Evolutionary conservation across 2,888 invertebrate genomes (phyloP).

Genomic region (Xestia c-nigrum): DNA sequence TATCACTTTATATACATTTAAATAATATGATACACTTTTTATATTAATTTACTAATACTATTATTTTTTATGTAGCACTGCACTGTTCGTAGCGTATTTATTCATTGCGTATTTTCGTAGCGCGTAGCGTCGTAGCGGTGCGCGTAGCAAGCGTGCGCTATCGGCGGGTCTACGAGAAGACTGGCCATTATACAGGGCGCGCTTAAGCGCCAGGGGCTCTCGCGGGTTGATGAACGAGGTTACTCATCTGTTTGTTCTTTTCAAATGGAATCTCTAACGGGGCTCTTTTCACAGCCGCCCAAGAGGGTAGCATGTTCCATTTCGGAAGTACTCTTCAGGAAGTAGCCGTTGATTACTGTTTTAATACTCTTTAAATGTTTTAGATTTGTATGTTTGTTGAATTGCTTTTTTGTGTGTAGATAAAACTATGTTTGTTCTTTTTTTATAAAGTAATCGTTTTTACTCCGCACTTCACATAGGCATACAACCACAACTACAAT

Average conservation of each 20-base stretch:
- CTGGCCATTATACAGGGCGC: slow-evolving; percentile 69
- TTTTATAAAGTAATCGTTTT: background rate
- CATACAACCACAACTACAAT: no score
- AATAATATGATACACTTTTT: slow-evolving; percentile 59
- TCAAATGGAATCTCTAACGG: slow-evolving; percentile 74
- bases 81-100: slow-evolving; percentile 64
- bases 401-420: background rate
- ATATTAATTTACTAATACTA: slow-evolving; percentile 39
- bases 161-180: slow-evolving; percentile 69
- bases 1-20: slow-evolving; percentile 65
- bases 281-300: slow-evolving; percentile 73
- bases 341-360: slow-evolving; percentile 57
- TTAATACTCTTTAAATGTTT: slow-evolving; percentile 43
- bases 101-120: slow-evolving; percentile 65
- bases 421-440: background rate
- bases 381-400: slow-evolving; percentile 1
- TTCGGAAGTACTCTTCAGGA: slow-evolving; percentile 58
- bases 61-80: slow-evolving; percentile 58
- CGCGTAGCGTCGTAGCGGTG: slow-evolving; percentile 61
- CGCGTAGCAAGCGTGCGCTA: slow-evolving; percentile 72
- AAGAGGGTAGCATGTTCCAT: slow-evolving; percentile 68
- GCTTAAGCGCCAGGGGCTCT: slow-evolving; percentile 64
- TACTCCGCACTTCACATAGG: background rate
- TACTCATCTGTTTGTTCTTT: slow-evolving; percentile 79
- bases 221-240: slow-evolving; percentile 72